phyloP scores from a whole-genome alignment of 1,140 invertebrate genomes.

The Colletes gigas region DNA sequence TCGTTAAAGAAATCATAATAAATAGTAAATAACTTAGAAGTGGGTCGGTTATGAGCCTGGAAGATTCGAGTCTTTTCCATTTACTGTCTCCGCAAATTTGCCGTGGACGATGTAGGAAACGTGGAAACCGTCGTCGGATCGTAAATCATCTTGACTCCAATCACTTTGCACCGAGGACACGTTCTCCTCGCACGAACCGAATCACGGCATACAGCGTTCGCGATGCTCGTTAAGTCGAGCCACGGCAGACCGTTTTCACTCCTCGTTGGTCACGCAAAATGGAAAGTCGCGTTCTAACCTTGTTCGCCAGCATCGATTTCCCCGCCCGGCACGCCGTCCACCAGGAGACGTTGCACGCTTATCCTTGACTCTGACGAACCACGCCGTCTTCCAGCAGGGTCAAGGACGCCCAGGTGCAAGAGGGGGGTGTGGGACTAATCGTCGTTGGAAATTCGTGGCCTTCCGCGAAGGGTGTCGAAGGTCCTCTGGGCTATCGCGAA shows the following conservation, averaged over 20 bases:
- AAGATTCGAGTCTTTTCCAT: no score
- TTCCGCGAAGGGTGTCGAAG: slow-evolving; percentile 1
- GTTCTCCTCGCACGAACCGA: not conserved
- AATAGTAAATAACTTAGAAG: no score
- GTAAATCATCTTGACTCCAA: slow-evolving; percentile 17
- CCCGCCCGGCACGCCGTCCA: not conserved
- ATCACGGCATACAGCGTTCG: not conserved
- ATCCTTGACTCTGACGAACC: slow-evolving; percentile 36
- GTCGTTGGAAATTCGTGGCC: slow-evolving; percentile 14
- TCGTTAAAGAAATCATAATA: no score
- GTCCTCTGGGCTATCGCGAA: not conserved
- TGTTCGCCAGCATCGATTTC: slow-evolving; percentile 30
- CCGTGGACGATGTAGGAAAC: no score
- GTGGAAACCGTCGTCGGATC: not conserved
- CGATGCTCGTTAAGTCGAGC: slow-evolving; percentile 18
- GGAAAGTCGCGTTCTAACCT: slow-evolving; percentile 40
- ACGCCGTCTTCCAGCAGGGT: not conserved
- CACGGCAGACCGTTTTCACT: slow-evolving; percentile 32
- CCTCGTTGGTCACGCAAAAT: slow-evolving; percentile 35
- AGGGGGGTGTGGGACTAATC: slow-evolving; percentile 31
- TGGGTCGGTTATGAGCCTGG: no score
- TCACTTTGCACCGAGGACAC: not conserved
- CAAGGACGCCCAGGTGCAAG: slow-evolving; percentile 39
- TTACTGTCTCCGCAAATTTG: no score
- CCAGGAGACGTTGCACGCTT: slow-evolving; percentile 35